Base-by-base conservation (phyloP, 2,113 vertebrate species). In the Mola mola region DNA sequence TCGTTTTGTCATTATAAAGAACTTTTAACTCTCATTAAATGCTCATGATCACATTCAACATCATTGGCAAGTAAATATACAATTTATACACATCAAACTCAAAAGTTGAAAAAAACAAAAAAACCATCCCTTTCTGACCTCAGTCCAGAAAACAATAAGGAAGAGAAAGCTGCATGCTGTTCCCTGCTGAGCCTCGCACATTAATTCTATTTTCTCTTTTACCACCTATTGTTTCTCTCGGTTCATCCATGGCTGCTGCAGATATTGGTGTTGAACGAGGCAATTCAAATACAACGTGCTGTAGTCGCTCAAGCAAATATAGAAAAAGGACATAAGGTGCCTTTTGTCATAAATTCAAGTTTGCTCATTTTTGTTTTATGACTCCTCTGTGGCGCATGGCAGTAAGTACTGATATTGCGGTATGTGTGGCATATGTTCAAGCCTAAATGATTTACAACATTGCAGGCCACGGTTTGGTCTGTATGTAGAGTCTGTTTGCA, bases 401-500 rank as follows among this genome's bases (percentile, higher is more conserved):
- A 17, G 34, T 9, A 12, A 26, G 6, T 40, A 15, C 28, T 16
- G 19, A 21, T 57, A n/a, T 16, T 56, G 12, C n/a, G 38, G 47
- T 11, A 70, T 73, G 56, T 41, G 40, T 7, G 49, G 21, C 76
- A 67, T 78, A 78, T 86, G 78, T 66, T 71, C 26, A 29, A 31
- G 0, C 29, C 65, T 71, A 52, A 79, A 71, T 79, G 61, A 76
- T 76, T 84, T 50, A 75, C 51, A 59, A 63, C 29, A 51, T n/a
- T 12, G 31, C 26, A 66, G 20, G 38, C 31, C 33, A 13, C 2
- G 0, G 8, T 49, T 73, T 56, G 33, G 10, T 44, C 62, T 66
- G 43, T 78, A 73, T 67, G 70, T 40, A 42, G 20, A 61, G 58
- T 38, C 40, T 61, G 47, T 61, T 31, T 49, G 50, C 51, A 28